Conservation (phyloP, 2,113 vertebrate genomes). For the Odocoileus virginianus region DNA sequence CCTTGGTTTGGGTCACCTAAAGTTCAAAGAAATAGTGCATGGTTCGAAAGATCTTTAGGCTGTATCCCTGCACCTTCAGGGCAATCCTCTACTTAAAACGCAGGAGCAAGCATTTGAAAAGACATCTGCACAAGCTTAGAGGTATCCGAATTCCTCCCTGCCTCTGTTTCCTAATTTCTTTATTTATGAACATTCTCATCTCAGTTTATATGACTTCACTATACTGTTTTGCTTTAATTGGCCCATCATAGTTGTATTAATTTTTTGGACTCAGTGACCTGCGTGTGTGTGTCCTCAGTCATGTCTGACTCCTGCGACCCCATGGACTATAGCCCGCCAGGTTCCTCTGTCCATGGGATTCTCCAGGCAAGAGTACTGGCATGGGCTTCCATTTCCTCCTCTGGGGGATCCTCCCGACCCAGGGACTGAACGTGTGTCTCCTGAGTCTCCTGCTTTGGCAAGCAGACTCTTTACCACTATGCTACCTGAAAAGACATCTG, state of each 20-base stretch:
- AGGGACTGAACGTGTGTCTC: background rate
- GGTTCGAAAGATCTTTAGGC: background rate
- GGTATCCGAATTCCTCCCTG: background rate
- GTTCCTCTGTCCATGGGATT: background rate
- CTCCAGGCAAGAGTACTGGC: background rate
- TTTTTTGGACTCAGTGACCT: background rate
- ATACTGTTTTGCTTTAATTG: background rate
- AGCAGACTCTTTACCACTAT: background rate
- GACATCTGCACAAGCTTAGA: fast-evolving
- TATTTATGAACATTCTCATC: background rate
- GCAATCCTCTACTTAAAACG: background rate
- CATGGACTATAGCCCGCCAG: background rate
- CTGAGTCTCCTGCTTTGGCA: background rate
- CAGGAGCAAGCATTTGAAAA: background rate
- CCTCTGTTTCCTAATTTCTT: background rate
- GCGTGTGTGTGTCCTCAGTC: background rate
- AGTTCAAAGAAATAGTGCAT: background rate
- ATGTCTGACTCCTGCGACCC: background rate
- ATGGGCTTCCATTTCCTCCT: background rate
- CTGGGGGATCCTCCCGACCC: background rate
- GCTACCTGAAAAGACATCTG: background rate
- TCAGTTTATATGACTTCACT: background rate
- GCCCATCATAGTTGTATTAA: background rate
- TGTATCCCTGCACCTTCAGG: background rate
- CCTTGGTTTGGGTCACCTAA: background rate